These are phyloP conservation scores for Hylaeus anthracinus DNA, from an alignment of 1,140 invertebrate genomes.

Conservation along the genomic window DNA sequence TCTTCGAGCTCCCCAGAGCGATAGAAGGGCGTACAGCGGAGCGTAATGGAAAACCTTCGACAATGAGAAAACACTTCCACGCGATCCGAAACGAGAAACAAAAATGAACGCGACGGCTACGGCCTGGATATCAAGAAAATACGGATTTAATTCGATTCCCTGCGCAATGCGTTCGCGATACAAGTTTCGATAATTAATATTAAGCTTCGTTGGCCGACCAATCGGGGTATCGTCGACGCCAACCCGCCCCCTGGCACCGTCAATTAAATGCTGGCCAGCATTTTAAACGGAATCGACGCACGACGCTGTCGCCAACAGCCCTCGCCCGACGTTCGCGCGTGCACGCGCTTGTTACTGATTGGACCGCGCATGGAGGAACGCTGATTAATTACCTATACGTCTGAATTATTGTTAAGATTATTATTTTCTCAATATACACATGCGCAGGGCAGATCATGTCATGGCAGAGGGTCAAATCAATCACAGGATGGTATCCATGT, in stretches of 20 bases:
- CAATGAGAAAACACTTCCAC: neutral
- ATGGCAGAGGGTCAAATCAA: no score
- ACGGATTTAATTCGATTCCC: conserved; percentile 33
- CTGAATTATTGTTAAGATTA: no score
- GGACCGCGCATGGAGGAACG: no score
- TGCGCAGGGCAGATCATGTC: no score
- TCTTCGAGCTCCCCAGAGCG: no score
- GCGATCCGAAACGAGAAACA: neutral
- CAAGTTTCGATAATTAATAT: conserved; percentile 48
- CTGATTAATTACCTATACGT: no score
- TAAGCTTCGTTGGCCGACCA: conserved; percentile 27
- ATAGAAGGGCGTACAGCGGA: neutral
- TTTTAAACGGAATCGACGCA: conserved; percentile 26
- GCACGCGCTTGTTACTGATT: no score
- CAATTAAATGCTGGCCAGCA: conserved; percentile 33
- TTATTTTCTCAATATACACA: no score
- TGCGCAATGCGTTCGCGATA: neutral
- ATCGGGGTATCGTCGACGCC: conserved; percentile 33
- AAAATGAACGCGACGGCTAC: neutral
- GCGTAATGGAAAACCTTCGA: neutral
- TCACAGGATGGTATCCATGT: no score
- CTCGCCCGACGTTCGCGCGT: no score
- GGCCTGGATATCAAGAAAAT: neutral
- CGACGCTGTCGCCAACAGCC: neutral
- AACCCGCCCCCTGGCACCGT: neutral